Conservation (phyloP, 2,797 vertebrate genomes). For the Brachyrhaphis roseni region DNA sequence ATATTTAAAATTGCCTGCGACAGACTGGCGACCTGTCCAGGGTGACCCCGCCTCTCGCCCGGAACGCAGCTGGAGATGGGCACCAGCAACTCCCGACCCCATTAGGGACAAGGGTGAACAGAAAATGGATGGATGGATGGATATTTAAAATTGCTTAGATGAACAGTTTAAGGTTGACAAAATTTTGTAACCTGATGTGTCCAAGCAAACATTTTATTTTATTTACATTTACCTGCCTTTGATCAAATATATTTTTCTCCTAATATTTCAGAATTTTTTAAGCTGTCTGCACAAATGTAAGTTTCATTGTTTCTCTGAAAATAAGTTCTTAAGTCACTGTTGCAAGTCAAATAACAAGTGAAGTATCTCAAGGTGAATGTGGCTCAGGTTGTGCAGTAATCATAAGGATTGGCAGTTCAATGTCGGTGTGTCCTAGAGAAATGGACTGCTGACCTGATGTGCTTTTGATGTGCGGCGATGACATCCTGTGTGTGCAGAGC, state of each 20-base stretch:
- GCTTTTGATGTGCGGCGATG: not conserved
- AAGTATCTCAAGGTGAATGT: not conserved
- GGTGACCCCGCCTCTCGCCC: too few relatives aligned
- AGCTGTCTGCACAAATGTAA: not conserved
- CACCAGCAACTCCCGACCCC: too few relatives aligned
- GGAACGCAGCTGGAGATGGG: too few relatives aligned
- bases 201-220: not conserved
- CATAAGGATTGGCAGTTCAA: not conserved
- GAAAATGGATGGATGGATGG: too few relatives aligned
- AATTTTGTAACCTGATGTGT: not conserved
- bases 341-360: not conserved
- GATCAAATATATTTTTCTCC: not conserved
- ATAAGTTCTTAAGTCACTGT: not conserved
- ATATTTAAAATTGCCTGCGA: too few relatives aligned
- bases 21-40: too few relatives aligned
- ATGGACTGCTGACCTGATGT: not conserved
- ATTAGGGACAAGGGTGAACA: too few relatives aligned
- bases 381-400: not conserved
- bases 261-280: not conserved
- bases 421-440: constrained; percentile 11
- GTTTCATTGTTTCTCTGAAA: not conserved
- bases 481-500: not conserved
- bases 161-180: not conserved
- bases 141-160: not conserved
- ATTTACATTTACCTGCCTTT: not conserved